phyloP scores from a whole-genome alignment of 2,888 invertebrate species.

The Myopa tessellatipennis region DNA sequence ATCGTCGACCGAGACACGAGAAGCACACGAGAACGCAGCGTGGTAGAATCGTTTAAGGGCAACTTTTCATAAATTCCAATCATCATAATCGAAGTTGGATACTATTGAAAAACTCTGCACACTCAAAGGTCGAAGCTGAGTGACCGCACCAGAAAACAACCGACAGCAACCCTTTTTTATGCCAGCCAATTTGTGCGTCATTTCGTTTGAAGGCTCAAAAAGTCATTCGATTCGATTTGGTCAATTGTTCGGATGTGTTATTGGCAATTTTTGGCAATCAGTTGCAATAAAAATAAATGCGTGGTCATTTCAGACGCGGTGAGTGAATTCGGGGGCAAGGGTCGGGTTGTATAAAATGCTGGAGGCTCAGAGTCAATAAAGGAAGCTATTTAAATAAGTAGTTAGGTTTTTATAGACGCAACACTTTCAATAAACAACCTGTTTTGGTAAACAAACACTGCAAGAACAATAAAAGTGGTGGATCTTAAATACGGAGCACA shows the following conservation, averaged over 20 bases:
- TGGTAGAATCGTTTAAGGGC: background rate
- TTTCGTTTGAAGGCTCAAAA: conserved; percentile 7
- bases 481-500: no score
- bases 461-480: no score
- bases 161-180: conserved; percentile 26
- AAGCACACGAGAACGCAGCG: background rate
- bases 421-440: background rate
- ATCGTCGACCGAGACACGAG: conserved; percentile 22
- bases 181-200: conserved; percentile 19
- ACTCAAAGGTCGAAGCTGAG: background rate
- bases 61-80: conserved; percentile 38
- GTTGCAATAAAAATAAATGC: conserved; percentile 32
- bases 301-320: conserved; percentile 1
- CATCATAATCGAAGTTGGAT: conserved; percentile 19
- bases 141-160: background rate
- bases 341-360: background rate
- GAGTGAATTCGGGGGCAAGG: background rate
- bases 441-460: no score
- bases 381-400: background rate
- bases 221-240: conserved; percentile 39
- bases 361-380: background rate
- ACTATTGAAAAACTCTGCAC: background rate
- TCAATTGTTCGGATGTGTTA: conserved; percentile 15
- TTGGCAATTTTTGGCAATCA: conserved; percentile 37
- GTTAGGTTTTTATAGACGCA: background rate